Base-by-base conservation (phyloP, 2,113 vertebrate species). In the Aythya baeri region DNA sequence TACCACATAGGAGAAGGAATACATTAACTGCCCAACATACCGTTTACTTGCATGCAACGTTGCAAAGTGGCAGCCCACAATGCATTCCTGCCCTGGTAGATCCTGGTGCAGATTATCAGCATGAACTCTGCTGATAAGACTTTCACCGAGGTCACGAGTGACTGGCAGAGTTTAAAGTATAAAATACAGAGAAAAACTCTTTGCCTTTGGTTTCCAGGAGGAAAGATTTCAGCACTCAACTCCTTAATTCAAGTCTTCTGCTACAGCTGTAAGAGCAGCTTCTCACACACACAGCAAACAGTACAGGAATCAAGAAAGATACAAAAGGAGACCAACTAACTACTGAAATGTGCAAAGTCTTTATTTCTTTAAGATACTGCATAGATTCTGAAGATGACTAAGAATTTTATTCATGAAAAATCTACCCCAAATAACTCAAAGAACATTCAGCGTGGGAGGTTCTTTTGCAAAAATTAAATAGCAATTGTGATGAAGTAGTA, bases 341-440 rank as follows among this genome's bases (percentile, higher is more conserved):
- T 44, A 70, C 46, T 29, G 21, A 78, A 91, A 83, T 38, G 8
- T 68, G 49, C 73, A 5, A 63, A 84, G 78, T 81, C 75, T 72
- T 85, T 73, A 71, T 81, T 83, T 83, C 80, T 91, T 91, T 89
- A 94, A 94, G 90, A 55, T 81, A 88, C 49, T 36, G n/a, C 93
- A 96, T 68, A 91, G 80, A 88, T 92, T 91, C 58, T 94, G 70
- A 70, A 92, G 88, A 91, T 96, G 92, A 97, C 96, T 96, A 97
- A 96, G 96, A 96, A 70, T 94, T 96, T 96, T 96, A 96, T 95
- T 96, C 90, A 96, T 95, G 93, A 97, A 96, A 96, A 95, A 87
- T 76, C 92, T 95, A 89, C 93, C 91, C 78, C 96, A 96, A 97
- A 92, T 94, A 96, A 93, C 93, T 96, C 88, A 87, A 91, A 87